Conservation (phyloP, 2,888 invertebrate genomes). For the Noctua pronuba region DNA sequence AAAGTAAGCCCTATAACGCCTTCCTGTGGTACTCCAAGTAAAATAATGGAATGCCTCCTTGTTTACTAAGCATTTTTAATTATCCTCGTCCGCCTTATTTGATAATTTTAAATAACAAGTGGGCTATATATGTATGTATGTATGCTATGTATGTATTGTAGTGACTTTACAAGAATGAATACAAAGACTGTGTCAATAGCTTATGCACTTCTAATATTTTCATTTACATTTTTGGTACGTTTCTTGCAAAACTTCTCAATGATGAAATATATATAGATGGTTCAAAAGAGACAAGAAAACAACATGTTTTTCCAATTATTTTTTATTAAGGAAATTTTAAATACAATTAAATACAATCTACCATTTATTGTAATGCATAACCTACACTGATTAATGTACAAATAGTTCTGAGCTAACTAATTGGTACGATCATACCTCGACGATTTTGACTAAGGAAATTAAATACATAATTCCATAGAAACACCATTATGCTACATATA, state of each 20-base stretch:
- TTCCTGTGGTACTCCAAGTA: background rate
- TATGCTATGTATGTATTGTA: background rate
- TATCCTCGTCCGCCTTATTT: too few relatives aligned
- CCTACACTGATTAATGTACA: slow-evolving; percentile 82
- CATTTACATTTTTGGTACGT: background rate
- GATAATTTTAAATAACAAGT: background rate
- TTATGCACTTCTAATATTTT: background rate
- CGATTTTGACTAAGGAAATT: slow-evolving; percentile 77
- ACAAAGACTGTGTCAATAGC: slow-evolving; percentile 1
- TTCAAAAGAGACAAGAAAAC: slow-evolving; percentile 13
- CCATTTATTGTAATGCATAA: slow-evolving; percentile 73
- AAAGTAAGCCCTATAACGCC: background rate
- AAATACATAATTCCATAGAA: slow-evolving; percentile 70
- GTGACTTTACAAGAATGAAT: background rate
- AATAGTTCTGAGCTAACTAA: slow-evolving; percentile 72
- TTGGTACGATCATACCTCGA: slow-evolving; percentile 74
- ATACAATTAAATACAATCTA: slow-evolving; percentile 84
- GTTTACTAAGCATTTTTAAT: background rate
- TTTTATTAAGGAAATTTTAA: slow-evolving; percentile 87
- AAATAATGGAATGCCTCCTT: background rate
- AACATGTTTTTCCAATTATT: slow-evolving; percentile 69
- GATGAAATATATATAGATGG: background rate
- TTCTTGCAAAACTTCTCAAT: background rate
- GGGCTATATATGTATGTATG: too few relatives aligned
- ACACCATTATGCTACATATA: slow-evolving; percentile 67